phyloP scores from a whole-genome alignment of 1,140 invertebrate species.

The Lerema accius region DNA sequence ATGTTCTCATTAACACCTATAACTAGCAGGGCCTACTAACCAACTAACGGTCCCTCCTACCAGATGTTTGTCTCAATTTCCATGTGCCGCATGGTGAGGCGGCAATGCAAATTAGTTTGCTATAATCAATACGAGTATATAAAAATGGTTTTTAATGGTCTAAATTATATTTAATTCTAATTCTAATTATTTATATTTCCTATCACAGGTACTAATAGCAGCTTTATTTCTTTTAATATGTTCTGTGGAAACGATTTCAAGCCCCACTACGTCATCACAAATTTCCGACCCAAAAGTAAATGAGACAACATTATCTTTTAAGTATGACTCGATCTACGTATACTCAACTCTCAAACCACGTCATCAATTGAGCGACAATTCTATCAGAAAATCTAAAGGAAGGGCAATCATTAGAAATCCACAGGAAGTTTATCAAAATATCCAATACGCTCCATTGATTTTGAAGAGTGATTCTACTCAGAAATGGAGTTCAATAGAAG shows the following conservation, averaged over 20 bases:
- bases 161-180: not conserved
- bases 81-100: too few relatives aligned
- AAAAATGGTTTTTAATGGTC: too few relatives aligned
- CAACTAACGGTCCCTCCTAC: too few relatives aligned
- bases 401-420: not conserved
- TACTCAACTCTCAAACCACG: constrained; percentile 6
- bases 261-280: constrained; percentile 18
- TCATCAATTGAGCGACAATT: not conserved
- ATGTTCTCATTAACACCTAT: too few relatives aligned
- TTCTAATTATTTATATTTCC: not conserved
- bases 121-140: too few relatives aligned
- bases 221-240: not conserved
- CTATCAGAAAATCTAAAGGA: not conserved
- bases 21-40: too few relatives aligned
- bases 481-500: not conserved
- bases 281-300: constrained; percentile 14
- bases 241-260: constrained; percentile 14
- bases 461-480: too few relatives aligned
- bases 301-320: constrained; percentile 11
- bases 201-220: constrained; percentile 26
- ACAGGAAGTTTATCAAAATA: constrained; percentile 5
- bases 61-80: too few relatives aligned
- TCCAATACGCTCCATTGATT: constrained; percentile 15
- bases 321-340: constrained; percentile 1
- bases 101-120: too few relatives aligned